Evolutionary conservation across 2,797 vertebrate species (phyloP), one percentile per base, ranked within the genome.

Genomic region (Coranthus polyacanthus): DNA sequence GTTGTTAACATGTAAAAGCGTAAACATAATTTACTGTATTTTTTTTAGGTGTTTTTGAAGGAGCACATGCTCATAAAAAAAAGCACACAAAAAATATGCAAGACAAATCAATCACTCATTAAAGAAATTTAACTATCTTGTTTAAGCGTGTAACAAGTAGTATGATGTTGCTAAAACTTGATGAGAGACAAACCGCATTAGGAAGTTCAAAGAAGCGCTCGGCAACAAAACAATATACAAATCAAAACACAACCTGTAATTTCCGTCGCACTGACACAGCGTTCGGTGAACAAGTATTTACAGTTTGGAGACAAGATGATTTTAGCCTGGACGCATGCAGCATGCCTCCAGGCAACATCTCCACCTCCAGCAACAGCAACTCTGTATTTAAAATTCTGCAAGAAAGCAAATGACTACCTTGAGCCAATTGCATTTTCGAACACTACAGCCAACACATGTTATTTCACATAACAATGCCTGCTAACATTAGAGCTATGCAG

Each of bases 191-290:
- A 34, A 47, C 52, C 41, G 37, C 12, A 47, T 26, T 49, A 52
- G 44, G 44, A 57, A 54, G 56, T 74, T 74, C 51, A 81, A 65
- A 42, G 50, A 47, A 26, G 34, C 20, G 58, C 52, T 43, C 47
- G 15, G 56, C 44, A 49, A 22, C 46, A 43, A 70, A 56, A 52
- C 57, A 67, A 56, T 50, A 70, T 62, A 55, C 26, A 64, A 56
- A 45, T 38, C 51, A 42, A 65, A 70, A 76, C 58, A 53, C 41
- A 66, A 50, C 65, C 76, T 64, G 59, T 78, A 62, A 81, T 84
- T 87, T 75, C 41, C 51, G 44, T 13, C 16, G 46, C 38, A 41
- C 54, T 59, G 59, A 73, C 55, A 59, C 17, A 46, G 42, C 47
- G 52, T 67, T 11, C 21, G 60, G 65, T 50, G 58, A 69, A 51